Evolutionary conservation across 2,113 vertebrate genomes (phyloP), one percentile per base, ranked within the genome.

Genomic region (Plectropomus leopardus): DNA sequence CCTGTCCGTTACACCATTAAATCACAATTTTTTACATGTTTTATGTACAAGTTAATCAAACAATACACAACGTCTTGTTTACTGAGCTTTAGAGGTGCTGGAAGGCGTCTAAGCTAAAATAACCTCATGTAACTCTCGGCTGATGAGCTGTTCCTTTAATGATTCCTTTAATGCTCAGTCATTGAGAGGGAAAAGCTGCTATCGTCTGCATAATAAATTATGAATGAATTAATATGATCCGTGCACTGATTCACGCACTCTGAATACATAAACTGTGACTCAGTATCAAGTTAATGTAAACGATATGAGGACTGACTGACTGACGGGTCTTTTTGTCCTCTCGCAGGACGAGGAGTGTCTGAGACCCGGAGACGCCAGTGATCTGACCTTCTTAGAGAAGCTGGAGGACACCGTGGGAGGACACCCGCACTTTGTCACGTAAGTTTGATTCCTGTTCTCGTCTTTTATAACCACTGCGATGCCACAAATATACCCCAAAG

Each of bases 361-460:
- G 60, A 94, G 98, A 53, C 98, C 98, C 0, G 98, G 98, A 48
- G 98, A 98, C 53, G 98, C 98, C 89, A 99, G 96, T 5, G 98
- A 99, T 54, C 76, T 94, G 53, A 99, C 98, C 1, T 99, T 99
- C 93, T 91, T 99, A 71, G 97, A 98, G 94, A 99, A 99, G 88
- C 85, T 99, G 88, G 98, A 99, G 93, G 93, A 96, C 89, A 98
- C 96, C 0, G 86, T 99, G 73, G 98, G 97, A 90, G 96, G 96
- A 87, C 98, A 99, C 58, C 88, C 97, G 0, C 98, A 99, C 92
- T 99, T 99, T 83, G 91, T 99, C 86, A 99, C 98, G 98, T 99
- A 81, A 96, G 97, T 96, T 61, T 57, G 10, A 36, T 53, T 47
- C 55, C 9, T 36, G 1, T 13, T 58, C 5, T n/a, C 11, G 1